Conservation (phyloP, 2,797 vertebrate species). For the Cottoperca gobio region DNA sequence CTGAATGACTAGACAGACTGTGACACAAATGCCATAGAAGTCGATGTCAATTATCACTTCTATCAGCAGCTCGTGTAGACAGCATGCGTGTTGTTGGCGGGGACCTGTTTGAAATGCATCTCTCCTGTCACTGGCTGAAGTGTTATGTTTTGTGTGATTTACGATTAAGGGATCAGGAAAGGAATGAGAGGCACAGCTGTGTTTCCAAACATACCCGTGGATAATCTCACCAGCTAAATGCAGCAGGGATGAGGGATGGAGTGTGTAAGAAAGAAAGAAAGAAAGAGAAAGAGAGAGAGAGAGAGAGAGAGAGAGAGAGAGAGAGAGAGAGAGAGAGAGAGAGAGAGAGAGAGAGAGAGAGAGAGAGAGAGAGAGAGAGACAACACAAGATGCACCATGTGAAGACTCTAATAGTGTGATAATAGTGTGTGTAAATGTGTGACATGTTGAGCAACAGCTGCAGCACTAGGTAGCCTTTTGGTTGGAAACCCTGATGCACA, state of each 20-base stretch:
- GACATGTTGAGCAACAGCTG: conserved; percentile 61
- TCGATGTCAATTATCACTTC: conserved; percentile 44
- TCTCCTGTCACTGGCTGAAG: conserved; percentile 12
- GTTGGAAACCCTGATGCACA: conserved; percentile 38
- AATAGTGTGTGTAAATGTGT: conserved; percentile 56
- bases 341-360: conserved; percentile 31
- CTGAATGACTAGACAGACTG: conserved; percentile 20
- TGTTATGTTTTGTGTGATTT: conserved; percentile 46
- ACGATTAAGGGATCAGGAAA: conserved; percentile 52
- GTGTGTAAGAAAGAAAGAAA: conserved; percentile 12
- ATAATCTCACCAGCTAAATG: conserved; percentile 74
- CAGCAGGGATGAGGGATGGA: conserved; percentile 39
- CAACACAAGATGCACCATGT: conserved; percentile 49
- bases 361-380: conserved; percentile 23
- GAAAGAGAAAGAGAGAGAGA: background rate
- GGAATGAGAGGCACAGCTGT: conserved; percentile 75
- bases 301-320: conserved; percentile 25
- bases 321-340: background rate
- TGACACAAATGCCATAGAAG: conserved; percentile 34
- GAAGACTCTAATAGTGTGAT: conserved; percentile 41
- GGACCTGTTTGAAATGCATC: conserved; percentile 7
- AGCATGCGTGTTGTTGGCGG: background rate
- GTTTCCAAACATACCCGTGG: conserved; percentile 77
- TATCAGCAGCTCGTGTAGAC: conserved; percentile 15
- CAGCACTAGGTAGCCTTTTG: conserved; percentile 24